Conservation (phyloP, 2,113 vertebrate species). For the Lagopus muta region DNA sequence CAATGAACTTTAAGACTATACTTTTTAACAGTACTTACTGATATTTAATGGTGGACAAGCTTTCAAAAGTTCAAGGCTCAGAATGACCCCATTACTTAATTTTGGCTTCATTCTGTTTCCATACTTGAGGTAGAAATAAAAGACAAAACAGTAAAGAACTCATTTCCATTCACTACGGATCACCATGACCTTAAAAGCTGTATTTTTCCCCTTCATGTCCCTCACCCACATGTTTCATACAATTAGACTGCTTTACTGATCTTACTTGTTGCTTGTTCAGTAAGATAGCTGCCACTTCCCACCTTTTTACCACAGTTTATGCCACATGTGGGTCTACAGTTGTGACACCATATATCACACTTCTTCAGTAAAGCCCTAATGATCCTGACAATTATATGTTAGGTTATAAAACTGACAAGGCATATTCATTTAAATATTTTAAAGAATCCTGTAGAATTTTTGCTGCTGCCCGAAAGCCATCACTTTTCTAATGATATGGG, state of each 20-base stretch:
- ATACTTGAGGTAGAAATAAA: constrained; percentile 11
- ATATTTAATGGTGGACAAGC: neutral
- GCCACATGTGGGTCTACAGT: neutral
- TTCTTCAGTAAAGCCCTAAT: neutral
- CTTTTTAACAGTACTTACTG: neutral
- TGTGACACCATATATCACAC: neutral
- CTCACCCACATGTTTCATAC: neutral
- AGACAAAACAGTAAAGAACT: neutral
- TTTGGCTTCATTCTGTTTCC: neutral
- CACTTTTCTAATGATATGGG: neutral
- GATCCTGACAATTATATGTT: neutral
- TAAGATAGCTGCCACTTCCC: neutral
- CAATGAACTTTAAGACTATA: neutral
- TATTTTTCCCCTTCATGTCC: neutral
- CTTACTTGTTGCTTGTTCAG: neutral
- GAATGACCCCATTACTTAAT: neutral
- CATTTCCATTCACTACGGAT: neutral
- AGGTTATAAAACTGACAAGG: neutral
- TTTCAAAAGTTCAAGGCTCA: neutral
- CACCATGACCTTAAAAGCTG: neutral
- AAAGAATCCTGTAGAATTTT: neutral
- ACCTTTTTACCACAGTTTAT: neutral
- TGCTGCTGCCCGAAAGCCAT: neutral
- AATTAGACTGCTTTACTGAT: neutral
- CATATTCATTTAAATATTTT: constrained; percentile 24